Evolutionary conservation across 1,140 invertebrate species (phyloP).

Genomic region (Lethocerus indicus): DNA sequence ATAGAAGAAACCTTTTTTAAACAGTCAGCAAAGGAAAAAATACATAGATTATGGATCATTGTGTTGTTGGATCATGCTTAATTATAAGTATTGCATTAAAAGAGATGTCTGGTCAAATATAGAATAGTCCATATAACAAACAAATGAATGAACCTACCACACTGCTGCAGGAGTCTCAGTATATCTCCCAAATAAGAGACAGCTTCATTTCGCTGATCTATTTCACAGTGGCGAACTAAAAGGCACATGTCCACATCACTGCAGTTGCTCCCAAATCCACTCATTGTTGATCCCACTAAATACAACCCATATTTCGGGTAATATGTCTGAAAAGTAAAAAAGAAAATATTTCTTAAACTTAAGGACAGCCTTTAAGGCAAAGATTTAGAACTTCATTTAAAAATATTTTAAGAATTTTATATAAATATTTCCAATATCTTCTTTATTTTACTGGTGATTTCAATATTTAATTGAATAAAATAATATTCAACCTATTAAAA

Average conservation of each 20-base stretch:
- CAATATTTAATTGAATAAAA: neutral
- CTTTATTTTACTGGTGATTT: neutral
- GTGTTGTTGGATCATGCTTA: too few species aligned
- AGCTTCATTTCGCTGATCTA: slow-evolving; percentile 55
- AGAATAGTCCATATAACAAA: neutral
- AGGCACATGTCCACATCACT: slow-evolving; percentile 96
- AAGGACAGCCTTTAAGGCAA: neutral
- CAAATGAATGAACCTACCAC: slow-evolving; percentile 26
- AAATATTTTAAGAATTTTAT: neutral
- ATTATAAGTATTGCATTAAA: too few species aligned
- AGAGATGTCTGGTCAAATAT: too few species aligned
- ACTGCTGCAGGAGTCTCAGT: slow-evolving; percentile 36
- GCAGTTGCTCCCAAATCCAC: slow-evolving; percentile 76
- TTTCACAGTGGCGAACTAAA: slow-evolving; percentile 51
- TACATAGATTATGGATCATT: too few species aligned
- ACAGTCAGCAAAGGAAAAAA: too few species aligned
- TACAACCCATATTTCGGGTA: slow-evolving; percentile 59
- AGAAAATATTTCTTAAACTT: neutral
- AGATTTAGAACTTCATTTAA: neutral
- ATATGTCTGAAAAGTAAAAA: slow-evolving; percentile 4
- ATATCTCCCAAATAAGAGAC: slow-evolving; percentile 49
- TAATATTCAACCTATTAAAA: neutral
- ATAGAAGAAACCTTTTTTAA: too few species aligned
- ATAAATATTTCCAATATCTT: neutral
- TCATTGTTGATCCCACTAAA: slow-evolving; percentile 92